phyloP scores from a whole-genome alignment of 2,888 invertebrate species.

The Eupithecia inturbata region DNA sequence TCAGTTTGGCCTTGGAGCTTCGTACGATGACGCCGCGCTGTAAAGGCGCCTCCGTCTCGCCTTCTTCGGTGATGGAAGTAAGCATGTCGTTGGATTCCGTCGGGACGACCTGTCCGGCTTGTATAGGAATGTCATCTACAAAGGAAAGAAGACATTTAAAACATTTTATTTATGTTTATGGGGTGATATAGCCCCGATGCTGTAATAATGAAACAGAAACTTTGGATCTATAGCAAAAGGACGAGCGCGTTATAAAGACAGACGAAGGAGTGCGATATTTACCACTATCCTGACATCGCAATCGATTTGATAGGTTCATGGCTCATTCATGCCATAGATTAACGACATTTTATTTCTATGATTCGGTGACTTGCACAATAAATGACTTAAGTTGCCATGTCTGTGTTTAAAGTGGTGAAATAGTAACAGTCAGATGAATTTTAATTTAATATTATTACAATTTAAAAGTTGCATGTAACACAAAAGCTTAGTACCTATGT shows the following conservation, averaged over 20 bases:
- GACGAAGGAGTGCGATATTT: not conserved
- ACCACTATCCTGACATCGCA: not conserved
- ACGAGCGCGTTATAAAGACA: not conserved
- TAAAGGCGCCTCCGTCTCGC: constrained; percentile 82
- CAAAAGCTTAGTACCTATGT: constrained; percentile 9
- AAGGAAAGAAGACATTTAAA: constrained; percentile 8
- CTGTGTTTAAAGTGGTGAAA: not conserved
- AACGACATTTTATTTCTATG: not conserved
- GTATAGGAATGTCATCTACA: constrained; percentile 95
- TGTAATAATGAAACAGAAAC: not conserved
- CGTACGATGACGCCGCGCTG: constrained; percentile 80
- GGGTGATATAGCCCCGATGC: not conserved
- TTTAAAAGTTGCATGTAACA: not conserved
- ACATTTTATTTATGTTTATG: not conserved
- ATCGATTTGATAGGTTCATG: not conserved
- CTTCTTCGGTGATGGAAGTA: constrained; percentile 88
- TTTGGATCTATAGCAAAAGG: not conserved
- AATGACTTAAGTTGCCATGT: not conserved
- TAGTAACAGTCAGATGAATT: too few relatives aligned
- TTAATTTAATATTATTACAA: not conserved
- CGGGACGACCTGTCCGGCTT: constrained; percentile 86
- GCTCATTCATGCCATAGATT: not conserved
- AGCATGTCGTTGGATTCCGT: constrained; percentile 84
- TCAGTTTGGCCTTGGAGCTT: constrained; percentile 85
- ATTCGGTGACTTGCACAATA: not conserved